Base-by-base conservation (phyloP, 2,113 vertebrate genomes). In the Siphamia tubifer region DNA sequence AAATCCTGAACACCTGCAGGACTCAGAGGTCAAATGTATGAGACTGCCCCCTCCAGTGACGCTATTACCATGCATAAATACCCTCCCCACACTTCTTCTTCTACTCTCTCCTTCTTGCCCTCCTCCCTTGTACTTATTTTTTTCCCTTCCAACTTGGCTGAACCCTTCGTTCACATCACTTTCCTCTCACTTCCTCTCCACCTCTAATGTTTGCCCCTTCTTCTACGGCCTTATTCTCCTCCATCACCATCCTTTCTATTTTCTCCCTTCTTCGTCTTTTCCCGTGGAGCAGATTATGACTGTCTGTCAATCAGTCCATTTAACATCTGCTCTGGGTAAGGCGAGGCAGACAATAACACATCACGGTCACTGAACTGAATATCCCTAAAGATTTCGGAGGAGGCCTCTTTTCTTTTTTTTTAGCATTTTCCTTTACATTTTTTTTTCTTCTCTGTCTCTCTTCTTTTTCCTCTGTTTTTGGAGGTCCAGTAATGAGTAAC, bases 401-500 rank as follows among this genome's bases (percentile, higher is more conserved):
- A 74, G 68, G 49, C 57, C 60, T 74, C 43, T 71, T 53, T 74
- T 60, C 44, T 47, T 23, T 56, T 54, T 79, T 73, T 66, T 69
- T 67, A 57, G 43, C 34, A 52, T 62, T 71, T 45, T 49, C 36
- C 48, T 72, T 82, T 55, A 68, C 42, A 54, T 76, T 43, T 62
- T 57, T 57, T 40, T 73, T 36, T 23, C 15, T 31, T 65, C 31
- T 38, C 68, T 67, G 61, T 68, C 20, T 70, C 66, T 53, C 27
- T 17, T 64, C 35, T 73, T 57, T 67, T 60, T 45, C 56, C 67
- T 84, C 62, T 71, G 80, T 79, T 34, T 79, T 63, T 51, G 76
- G 79, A 85, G 85, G 87, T 92, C 87, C 87, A 90, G 87, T 92
- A 91, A 93, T 90, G 89, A 90, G 89, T 87, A 86, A 86, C 83